Percentiles rank a stretch among this genome's conserved stretches.
Conservation (phyloP, 2,113 vertebrate genomes). For the Tetraodon nigroviridis region DNA sequence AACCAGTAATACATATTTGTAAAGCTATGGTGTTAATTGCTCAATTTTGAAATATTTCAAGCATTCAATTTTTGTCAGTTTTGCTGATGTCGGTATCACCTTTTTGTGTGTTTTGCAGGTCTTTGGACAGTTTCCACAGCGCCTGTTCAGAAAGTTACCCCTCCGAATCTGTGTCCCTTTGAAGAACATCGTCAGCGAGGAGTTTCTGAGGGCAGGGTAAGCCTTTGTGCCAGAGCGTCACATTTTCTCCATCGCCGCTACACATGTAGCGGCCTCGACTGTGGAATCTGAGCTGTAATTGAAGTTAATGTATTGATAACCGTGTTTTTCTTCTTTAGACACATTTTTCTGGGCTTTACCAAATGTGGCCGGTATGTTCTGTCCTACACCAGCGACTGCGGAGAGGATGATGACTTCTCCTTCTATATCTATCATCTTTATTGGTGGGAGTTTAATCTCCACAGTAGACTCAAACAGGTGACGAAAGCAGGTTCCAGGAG, state of each 20-base stretch:
- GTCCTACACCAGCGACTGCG: conserved; percentile 90
- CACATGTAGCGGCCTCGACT: background rate
- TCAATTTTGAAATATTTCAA: no score
- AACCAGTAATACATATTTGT: background rate
- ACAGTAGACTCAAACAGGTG: conserved; percentile 90
- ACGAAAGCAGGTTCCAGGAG: background rate
- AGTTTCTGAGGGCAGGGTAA: conserved; percentile 86
- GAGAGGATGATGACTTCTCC: conserved; percentile 85
- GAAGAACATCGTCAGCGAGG: conserved; percentile 89
- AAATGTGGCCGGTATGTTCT: conserved; percentile 91
- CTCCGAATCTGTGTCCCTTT: conserved; percentile 86
- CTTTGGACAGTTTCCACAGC: conserved; percentile 86
- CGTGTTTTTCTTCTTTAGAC: conserved; percentile 65
- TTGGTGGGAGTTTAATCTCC: conserved; percentile 95
- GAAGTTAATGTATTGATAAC: no score
- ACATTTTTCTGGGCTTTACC: conserved; percentile 92
- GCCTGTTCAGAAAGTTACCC: conserved; percentile 86
- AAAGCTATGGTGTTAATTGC: no score
- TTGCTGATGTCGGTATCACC: background rate
- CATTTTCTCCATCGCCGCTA: background rate
- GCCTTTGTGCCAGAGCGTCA: conserved; percentile 26
- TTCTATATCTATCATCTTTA: conserved; percentile 92
- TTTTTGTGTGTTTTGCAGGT: conserved; percentile 64
- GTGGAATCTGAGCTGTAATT: no score
- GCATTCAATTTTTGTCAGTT: background rate